phyloP scores from a whole-genome alignment of 2,113 vertebrate species.

The Clarias magur region DNA sequence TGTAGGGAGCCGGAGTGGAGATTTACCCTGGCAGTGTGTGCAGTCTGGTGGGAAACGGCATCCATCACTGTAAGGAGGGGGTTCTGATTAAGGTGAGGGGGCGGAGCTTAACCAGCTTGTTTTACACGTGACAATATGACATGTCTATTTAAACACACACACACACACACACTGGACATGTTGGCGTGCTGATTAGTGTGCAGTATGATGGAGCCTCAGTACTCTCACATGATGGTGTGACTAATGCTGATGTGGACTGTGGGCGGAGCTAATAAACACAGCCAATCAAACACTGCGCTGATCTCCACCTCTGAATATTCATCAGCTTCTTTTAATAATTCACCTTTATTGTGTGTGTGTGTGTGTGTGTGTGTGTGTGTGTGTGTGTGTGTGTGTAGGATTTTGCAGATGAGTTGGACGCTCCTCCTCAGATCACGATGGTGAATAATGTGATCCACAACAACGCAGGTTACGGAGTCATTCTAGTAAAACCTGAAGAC shows the following conservation, averaged over 20 bases:
- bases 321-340: neutral
- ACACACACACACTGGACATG: neutral
- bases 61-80: slow-evolving; percentile 96
- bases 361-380: slow-evolving; percentile 7
- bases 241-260: neutral
- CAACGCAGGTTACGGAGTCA: slow-evolving; percentile 90
- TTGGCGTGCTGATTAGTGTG: neutral
- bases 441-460: slow-evolving; percentile 92
- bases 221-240: neutral
- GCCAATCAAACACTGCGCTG: neutral
- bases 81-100: slow-evolving; percentile 91
- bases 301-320: neutral
- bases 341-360: neutral
- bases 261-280: neutral
- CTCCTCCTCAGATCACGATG: slow-evolving; percentile 86
- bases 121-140: neutral
- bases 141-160: neutral
- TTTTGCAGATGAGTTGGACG: slow-evolving; percentile 84
- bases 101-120: neutral
- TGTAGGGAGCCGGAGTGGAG: slow-evolving; percentile 90
- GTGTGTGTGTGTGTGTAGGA: slow-evolving; percentile 70
- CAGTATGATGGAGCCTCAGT: neutral
- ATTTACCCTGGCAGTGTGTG: slow-evolving; percentile 91
- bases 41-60: slow-evolving; percentile 80
- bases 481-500: slow-evolving; percentile 82